Evolutionary conservation across 2,888 invertebrate species (phyloP), one percentile per base, ranked within the genome.

Genomic region (Myathropa florea): DNA sequence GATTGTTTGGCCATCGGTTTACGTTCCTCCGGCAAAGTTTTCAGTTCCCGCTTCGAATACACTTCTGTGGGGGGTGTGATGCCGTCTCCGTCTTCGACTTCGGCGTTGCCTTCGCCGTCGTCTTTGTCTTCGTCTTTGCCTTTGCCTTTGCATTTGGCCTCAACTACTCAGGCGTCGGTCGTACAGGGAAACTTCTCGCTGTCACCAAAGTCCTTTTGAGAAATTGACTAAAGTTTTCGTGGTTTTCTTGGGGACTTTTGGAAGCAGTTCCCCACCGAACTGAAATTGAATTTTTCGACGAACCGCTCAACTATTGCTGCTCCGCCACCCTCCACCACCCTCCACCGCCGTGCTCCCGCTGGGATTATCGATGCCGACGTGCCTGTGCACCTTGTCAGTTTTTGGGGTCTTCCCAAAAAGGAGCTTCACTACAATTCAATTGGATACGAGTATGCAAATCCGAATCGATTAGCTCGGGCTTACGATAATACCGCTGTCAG

Each of bases 221-320:
- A 79, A 83, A 86, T 83, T 79, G 78, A 79, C 86, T 82, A 83
- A 83, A 86, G 70, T 86, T 86, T 83, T 78, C 53, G 86, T 86
- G 86, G 82, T 70, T 68, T 73, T 77, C 68, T 82, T 77, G 53
- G 59, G 63, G 64, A 68, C 77, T 85, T 78, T 70, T 30, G 68
- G 60, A 77, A 85, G 72, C 78, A 65, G 60, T 83, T 57, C 68
- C 7, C 7, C 4, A 0, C 46, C 63, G 67, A 79, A 63, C 53
- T 59, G 57, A 86, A 83, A 86, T 86, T 86, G 86, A 86, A 82
- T 85, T 78, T 73, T 82, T 68, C 65, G 76, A 36, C 6, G 28
- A 79, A 72, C 61, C 72, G 60, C 63, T 73, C 72, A 73, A 83
- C 72, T 75, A 68, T 53, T 73, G 55, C 12, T 18, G 53, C 12